Percentiles rank a stretch among this genome's conserved stretches.
phyloP scores from a whole-genome alignment of 35 echinoderm and acorn worm genomes.

The Anneissia japonica region DNA sequence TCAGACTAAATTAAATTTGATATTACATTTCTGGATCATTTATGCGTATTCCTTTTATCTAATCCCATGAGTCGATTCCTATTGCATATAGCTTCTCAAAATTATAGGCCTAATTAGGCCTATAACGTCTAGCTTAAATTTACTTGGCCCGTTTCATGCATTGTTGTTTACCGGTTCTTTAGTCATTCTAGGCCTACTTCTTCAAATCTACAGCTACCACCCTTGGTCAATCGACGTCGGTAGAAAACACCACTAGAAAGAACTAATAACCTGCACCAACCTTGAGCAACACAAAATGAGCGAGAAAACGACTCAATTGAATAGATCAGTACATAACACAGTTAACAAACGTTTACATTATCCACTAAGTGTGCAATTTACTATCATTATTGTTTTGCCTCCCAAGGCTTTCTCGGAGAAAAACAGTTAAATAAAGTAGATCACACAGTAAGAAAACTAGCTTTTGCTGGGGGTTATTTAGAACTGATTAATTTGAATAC shows the following conservation, averaged over 20 bases:
- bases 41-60: too few species aligned
- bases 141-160: too few species aligned
- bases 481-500: too few species aligned
- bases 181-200: too few species aligned
- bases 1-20: too few species aligned
- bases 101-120: too few species aligned
- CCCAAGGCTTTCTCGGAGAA: neutral
- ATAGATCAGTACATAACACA: neutral
- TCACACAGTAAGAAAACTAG: neutral
- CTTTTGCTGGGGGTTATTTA: neutral
- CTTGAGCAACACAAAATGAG: neutral
- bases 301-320: neutral
- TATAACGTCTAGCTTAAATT: too few species aligned
- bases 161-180: too few species aligned
- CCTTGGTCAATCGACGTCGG: neutral
- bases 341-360: neutral
- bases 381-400: neutral
- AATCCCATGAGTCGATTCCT: too few species aligned
- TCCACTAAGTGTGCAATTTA: neutral
- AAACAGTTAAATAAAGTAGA: neutral
- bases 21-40: too few species aligned
- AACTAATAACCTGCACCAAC: neutral
- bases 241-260: neutral
- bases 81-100: too few species aligned
- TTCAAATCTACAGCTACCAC: too few species aligned